Conservation (phyloP, 1,140 invertebrate genomes). For the Euschistus heros region DNA sequence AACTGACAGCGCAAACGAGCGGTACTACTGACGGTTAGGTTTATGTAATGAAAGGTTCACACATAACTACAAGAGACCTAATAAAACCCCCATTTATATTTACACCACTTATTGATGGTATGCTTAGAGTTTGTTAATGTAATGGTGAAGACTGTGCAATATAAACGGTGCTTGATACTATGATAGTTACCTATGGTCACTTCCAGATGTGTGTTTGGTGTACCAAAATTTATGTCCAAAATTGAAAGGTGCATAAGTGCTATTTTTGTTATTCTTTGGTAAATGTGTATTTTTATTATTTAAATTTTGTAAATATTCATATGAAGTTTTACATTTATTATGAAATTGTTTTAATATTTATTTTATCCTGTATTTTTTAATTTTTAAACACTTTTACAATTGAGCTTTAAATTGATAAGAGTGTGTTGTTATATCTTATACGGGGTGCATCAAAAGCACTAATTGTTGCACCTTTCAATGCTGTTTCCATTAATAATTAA, state of each 20-base stretch:
- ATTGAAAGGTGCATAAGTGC: constrained; percentile 21
- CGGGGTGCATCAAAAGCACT: constrained; percentile 8
- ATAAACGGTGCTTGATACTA: constrained; percentile 21
- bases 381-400: constrained; percentile 8
- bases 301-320: constrained; percentile 15
- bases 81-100: constrained; percentile 12
- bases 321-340: constrained; percentile 9
- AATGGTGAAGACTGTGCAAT: constrained; percentile 25
- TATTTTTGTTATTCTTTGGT: constrained; percentile 1
- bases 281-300: constrained; percentile 14
- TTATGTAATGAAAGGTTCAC: not conserved
- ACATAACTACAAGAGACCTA: constrained; percentile 14
- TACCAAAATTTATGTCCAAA: constrained; percentile 14
- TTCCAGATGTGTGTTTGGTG: constrained; percentile 17
- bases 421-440: constrained; percentile 6
- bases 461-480: constrained; percentile 10
- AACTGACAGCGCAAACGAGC: constrained; percentile 6
- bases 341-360: constrained; percentile 16
- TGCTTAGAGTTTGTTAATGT: constrained; percentile 9
- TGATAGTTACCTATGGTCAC: constrained; percentile 22
- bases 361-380: constrained; percentile 4
- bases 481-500: constrained; percentile 17
- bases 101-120: constrained; percentile 14
- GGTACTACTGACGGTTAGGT: constrained; percentile 5
- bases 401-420: not conserved